phyloP scores from a whole-genome alignment of 2,797 vertebrate genomes.

The Helostoma temminkii region DNA sequence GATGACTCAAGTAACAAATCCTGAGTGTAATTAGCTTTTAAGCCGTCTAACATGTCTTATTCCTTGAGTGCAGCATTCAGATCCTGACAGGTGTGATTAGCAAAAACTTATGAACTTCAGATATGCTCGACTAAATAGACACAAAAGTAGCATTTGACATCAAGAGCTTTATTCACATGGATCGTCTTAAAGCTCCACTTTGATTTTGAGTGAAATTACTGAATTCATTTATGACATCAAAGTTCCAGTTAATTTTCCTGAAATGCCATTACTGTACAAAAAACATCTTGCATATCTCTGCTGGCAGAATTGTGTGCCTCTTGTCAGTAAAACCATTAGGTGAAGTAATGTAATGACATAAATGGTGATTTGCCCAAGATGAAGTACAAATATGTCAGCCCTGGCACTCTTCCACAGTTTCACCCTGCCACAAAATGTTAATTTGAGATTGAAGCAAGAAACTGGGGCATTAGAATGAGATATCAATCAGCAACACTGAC shows the following conservation, averaged over 20 bases:
- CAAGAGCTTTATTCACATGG: conserved; percentile 24
- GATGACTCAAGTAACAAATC: conserved; percentile 51
- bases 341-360: conserved; percentile 58
- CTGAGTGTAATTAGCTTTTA: conserved; percentile 65
- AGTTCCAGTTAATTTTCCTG: conserved; percentile 43
- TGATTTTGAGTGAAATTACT: conserved; percentile 18
- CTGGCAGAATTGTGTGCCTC: conserved; percentile 42
- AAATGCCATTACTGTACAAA: conserved; percentile 47
- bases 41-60: conserved; percentile 46
- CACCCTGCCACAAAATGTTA: conserved; percentile 52
- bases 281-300: conserved; percentile 33
- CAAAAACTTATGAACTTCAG: conserved; percentile 44
- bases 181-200: conserved; percentile 32
- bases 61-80: conserved; percentile 35
- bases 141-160: conserved; percentile 56
- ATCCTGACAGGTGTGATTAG: conserved; percentile 63
- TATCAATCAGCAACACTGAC: conserved; percentile 63
- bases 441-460: conserved; percentile 63
- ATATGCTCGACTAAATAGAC: conserved; percentile 31
- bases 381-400: conserved; percentile 61
- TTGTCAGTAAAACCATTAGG: conserved; percentile 61
- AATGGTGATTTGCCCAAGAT: conserved; percentile 56
- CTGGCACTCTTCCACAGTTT: conserved; percentile 48
- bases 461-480: conserved; percentile 61
- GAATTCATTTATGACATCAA: conserved; percentile 40